Base-by-base conservation (phyloP, 2,797 vertebrate species). In the Rhinichthys osculus region DNA sequence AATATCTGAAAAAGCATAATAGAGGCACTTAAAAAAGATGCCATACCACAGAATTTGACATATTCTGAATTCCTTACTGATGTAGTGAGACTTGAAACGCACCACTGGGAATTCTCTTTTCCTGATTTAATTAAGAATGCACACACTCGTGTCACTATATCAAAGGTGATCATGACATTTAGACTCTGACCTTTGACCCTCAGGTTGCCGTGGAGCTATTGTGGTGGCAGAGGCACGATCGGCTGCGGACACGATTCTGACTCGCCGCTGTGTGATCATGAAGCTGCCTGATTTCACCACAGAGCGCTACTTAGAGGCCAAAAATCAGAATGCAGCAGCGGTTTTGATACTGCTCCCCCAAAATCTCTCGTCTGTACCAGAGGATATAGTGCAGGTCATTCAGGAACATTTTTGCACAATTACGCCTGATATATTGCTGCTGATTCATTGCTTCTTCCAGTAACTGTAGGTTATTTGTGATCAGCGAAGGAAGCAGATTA, bases 141-240 rank as follows among this genome's bases (percentile, higher is more conserved):
- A 78, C 52, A 40, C 33, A 21, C 47, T 54, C 17, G n/a, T 40
- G 38, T 59, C 7, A 78, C 9, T 78, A 8, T 78, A 42, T 59
- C 35, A 27, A 52, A 1, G 3, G n/a, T 42, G 35, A 71, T 40
- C 50, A 8, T 54, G 35, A 59, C 21, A 47, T 50, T 17, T 74
- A 76, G 50, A 33, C 64, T 78, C 50, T 85, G 38, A 38, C 42
- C 13, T 85, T 10, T 84, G 30, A 67, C 73, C 62, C 13, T 5
- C 59, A 96, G 96, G 96, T 72, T 96, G 95, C 80, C 93, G 93
- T n/a, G 95, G 94, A n/a, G 94, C 94, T 71, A 92, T 94, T 7
- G 93, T 96, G 66, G 94, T 94, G 47, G 96, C 95, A 0, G 96
- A 97, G 89, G 95, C 94, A 0, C 91, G 95, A 5, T 93, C 95